These are phyloP conservation scores for Pseudopodoces humilis DNA, from an alignment of 2,113 vertebrate genomes.

Conservation along the genomic window DNA sequence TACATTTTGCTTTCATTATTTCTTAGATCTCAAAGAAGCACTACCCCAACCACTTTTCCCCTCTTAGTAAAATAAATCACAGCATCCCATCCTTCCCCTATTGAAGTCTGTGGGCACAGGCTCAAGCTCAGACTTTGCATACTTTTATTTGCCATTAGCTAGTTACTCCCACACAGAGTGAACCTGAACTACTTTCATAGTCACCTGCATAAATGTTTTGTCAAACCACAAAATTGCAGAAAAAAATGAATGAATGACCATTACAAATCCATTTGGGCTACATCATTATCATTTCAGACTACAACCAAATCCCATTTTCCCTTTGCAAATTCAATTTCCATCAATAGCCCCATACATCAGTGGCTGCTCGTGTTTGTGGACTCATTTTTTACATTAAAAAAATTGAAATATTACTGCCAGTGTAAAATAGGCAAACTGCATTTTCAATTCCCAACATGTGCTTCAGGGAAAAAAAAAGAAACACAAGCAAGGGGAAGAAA, in stretches of 20 bases:
- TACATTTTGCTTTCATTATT: neutral
- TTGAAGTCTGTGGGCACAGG: neutral
- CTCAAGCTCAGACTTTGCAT: slow-evolving; percentile 24
- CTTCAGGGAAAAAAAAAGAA: neutral
- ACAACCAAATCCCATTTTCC: slow-evolving; percentile 87
- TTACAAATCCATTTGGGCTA: slow-evolving; percentile 83
- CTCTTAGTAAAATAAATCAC: neutral
- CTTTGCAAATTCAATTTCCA: slow-evolving; percentile 83
- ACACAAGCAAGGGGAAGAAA: slow-evolving; percentile 55
- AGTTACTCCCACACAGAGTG: slow-evolving; percentile 31
- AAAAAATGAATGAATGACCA: slow-evolving; percentile 79
- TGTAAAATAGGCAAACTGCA: slow-evolving; percentile 70
- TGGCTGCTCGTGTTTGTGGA: slow-evolving; percentile 71
- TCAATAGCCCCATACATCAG: slow-evolving; percentile 80
- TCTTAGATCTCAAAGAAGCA: neutral
- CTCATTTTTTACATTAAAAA: slow-evolving; percentile 75
- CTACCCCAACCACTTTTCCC: neutral
- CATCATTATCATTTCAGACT: slow-evolving; percentile 83
- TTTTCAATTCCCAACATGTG: slow-evolving; percentile 73
- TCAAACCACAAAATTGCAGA: slow-evolving; percentile 62
- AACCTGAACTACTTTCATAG: slow-evolving; percentile 45
- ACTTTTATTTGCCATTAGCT: slow-evolving; percentile 45
- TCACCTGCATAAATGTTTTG: slow-evolving; percentile 71
- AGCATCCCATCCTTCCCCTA: neutral
- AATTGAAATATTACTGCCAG: slow-evolving; percentile 74